Evolutionary conservation across 2,797 vertebrate genomes (phyloP), one percentile per base, ranked within the genome.

Genomic region (Hyperoplus lanceolatus): DNA sequence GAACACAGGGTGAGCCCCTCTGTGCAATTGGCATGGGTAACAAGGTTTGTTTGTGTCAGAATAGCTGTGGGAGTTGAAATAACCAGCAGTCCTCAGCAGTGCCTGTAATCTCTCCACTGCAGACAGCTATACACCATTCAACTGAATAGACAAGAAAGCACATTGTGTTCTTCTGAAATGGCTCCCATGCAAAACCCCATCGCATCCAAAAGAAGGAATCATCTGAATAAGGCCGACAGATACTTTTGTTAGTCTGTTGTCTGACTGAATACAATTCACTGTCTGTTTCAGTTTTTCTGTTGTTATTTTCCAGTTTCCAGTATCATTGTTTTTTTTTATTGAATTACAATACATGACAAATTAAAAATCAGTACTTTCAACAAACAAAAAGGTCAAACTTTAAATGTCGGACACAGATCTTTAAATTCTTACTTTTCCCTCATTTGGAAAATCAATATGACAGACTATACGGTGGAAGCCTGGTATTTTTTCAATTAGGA

Each of bases 91-190:
- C 66, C 56, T 75, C 38, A 6, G 12, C 55, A 41, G 14, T 76
- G 67, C 38, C 70, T 77, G 51, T 13, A 18, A 18, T 75, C 29
- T 70, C n/a, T 16, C 54, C 54, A 77, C 62, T 4, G 41, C 77
- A 84, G 73, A 81, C 68, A 69, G 48, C 15, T 59, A 65, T 50
- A 9, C 73, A 67, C 46, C 75, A 57, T 57, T 84, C 55, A 43
- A 56, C 42, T 60, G 38, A 79, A 76, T 13, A 79, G 62, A 80
- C n/a, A 56, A 67, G 50, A 74, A 68, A 77, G 84, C 69, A 21
- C 18, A n/a, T 36, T 57, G 75, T 50, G 63, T 61, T 77, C 29
- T 29, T 77, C 51, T 74, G 65, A 75, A 63, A 51, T 38, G 67
- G 55, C 18, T 45, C 42, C 5, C 42, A 55, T 13, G 12, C 21